A percentile compares a stretch with the other conserved stretches of the same genome.
phyloP scores from a whole-genome alignment of 2,797 vertebrate species.

The Cyprinodon diabolis region DNA sequence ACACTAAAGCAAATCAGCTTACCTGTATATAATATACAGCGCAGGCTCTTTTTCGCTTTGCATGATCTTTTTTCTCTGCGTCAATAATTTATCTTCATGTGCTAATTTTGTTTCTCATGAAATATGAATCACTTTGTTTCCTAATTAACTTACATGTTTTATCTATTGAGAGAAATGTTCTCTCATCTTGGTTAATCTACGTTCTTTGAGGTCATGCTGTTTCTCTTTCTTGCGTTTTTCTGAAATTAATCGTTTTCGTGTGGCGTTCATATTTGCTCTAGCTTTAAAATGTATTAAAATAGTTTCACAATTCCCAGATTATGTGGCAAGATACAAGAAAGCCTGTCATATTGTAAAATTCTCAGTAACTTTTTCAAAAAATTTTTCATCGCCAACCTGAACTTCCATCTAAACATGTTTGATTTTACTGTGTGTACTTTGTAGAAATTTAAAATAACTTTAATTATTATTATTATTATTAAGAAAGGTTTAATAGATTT shows the following conservation, averaged over 20 bases:
- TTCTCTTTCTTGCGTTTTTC: background rate
- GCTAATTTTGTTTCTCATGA: background rate
- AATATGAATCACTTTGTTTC: background rate
- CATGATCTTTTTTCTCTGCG: background rate
- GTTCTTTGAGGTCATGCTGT: background rate
- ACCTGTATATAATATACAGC: background rate
- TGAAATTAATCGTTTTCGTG: background rate
- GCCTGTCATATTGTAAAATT: too few relatives aligned
- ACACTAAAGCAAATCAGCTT: background rate
- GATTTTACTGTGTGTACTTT: too few relatives aligned
- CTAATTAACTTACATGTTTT: too few relatives aligned
- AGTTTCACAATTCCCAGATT: background rate
- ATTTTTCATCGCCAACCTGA: background rate
- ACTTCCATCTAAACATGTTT: background rate
- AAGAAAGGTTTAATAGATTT: background rate
- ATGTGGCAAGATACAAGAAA: too few relatives aligned
- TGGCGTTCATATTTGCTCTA: background rate
- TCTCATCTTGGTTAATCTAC: background rate
- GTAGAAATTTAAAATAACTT: too few relatives aligned
- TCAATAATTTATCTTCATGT: background rate
- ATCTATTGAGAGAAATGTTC: background rate
- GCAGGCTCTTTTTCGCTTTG: background rate
- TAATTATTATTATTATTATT: background rate
- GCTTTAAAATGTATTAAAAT: background rate
- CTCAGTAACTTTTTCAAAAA: background rate